A percentile compares a stretch with the other conserved stretches of the same genome.
Conservation (phyloP, 2,888 invertebrate genomes). For the Chymomyza amoena region DNA sequence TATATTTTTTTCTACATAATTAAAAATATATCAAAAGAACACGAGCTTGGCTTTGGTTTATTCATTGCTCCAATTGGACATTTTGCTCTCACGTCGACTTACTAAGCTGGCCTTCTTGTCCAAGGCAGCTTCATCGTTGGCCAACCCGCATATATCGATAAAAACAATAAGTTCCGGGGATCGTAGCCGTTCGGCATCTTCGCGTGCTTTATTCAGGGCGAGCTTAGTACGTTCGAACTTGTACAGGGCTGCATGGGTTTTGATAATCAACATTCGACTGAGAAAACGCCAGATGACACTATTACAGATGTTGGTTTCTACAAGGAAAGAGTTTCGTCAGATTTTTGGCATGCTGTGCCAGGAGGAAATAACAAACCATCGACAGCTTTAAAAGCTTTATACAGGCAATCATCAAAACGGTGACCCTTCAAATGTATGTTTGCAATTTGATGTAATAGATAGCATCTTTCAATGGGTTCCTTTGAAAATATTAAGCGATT, state of each 20-base stretch:
- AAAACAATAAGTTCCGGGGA: constrained; percentile 52
- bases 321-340: constrained; percentile 1
- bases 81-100: no score
- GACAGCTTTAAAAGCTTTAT: constrained; percentile 18
- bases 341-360: not conserved
- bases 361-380: no score
- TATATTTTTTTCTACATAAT: no score
- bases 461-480: constrained; percentile 52
- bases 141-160: constrained; percentile 55
- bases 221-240: constrained; percentile 70
- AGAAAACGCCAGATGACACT: constrained; percentile 71
- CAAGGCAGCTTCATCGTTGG: no score
- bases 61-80: no score
- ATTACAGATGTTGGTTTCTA: constrained; percentile 59
- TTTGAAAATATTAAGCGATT: constrained; percentile 49
- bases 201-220: constrained; percentile 53
- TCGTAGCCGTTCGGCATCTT: constrained; percentile 52
- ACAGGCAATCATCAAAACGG: constrained; percentile 42
- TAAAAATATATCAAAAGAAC: no score
- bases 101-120: no score
- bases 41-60: no score
- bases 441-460: constrained; percentile 59
- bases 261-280: constrained; percentile 62
- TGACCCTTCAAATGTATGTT: constrained; percentile 40
- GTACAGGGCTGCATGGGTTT: constrained; percentile 69